Evolutionary conservation across 2,888 invertebrate genomes (phyloP).

Genomic region (Abrostola tripartita): DNA sequence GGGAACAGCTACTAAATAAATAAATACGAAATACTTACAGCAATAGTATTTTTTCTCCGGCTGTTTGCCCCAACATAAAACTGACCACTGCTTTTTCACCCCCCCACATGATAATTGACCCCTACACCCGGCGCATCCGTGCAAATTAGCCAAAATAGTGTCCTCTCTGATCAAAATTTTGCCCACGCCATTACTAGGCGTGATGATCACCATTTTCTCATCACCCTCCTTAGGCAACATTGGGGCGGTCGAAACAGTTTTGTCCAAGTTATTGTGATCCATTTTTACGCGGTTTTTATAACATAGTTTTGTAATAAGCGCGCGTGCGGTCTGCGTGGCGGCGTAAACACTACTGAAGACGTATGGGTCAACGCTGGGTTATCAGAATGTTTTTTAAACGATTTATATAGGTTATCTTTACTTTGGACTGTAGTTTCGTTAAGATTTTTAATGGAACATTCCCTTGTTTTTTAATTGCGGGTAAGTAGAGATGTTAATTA

Average conservation of each 20-base stretch:
- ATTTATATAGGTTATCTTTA: constrained; percentile 58
- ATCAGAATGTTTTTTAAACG: constrained; percentile 49
- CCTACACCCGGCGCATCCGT: constrained; percentile 78
- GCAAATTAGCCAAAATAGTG: constrained; percentile 75
- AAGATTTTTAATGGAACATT: constrained; percentile 38
- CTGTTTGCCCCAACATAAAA: constrained; percentile 80
- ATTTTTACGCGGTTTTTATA: constrained; percentile 52
- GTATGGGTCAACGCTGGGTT: constrained; percentile 40
- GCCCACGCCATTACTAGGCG: constrained; percentile 65
- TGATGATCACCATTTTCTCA: constrained; percentile 66
- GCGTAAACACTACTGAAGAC: constrained; percentile 26
- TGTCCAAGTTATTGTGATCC: constrained; percentile 64
- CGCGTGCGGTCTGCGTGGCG: constrained; percentile 16
- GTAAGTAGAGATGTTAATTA: background rate
- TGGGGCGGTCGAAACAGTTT: constrained; percentile 57
- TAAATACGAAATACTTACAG: constrained; percentile 69
- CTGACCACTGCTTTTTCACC: constrained; percentile 79
- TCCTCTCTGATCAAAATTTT: constrained; percentile 80
- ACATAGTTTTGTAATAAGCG: constrained; percentile 28
- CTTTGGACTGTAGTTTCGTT: constrained; percentile 23
- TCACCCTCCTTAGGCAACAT: constrained; percentile 66
- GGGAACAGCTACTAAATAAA: too few relatives aligned
- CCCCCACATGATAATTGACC: constrained; percentile 78
- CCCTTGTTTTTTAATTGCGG: background rate
- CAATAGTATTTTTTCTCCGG: constrained; percentile 80